Base-by-base conservation (phyloP, 1,140 invertebrate genomes). In the Papilio xuthus region DNA sequence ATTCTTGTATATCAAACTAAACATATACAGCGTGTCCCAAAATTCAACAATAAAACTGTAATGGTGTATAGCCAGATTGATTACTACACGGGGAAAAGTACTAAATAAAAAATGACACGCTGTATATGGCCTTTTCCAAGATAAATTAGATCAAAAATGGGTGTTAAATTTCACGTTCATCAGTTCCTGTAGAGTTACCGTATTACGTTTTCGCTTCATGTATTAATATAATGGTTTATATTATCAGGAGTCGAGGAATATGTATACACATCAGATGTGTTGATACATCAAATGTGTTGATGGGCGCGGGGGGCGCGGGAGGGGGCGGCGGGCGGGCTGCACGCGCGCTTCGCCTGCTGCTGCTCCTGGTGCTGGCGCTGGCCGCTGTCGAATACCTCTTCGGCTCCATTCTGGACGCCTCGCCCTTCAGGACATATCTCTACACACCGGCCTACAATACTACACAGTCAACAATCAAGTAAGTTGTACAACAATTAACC, bases 221-320 rank as follows among this genome's bases (percentile, higher is more conserved):
- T 32, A 32, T 32, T 3, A 32, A 32, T 3, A 32, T 32, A 32
- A 47, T 47, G 4, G 13, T 20, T 60, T 23, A 2, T 60, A 50
- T 60, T 23, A 10, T 4, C 74, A 86, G 87, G 76, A 78, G 67
- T 84, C 77, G 80, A 82, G 75, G 83, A 69, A 77, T 47, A 81
- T 69, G 82, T 78, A 80, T 77, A 79, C 67, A 56, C 80, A 81
- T 77, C 86, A 82, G 81, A 92, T 93, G 91, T 88, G 89, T 93
- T 94, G 86, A 92, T 94, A 89, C 47, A 18, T 18, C 86, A 82
- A 83, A 92, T 93, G 91, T 88, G 89, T 93, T 94, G 86, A 92
- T 94, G 89, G 91, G 91, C 86, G 86, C 84, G 72, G 85, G 79
- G 69, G 86, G 80, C 81, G 81, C 83, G 81, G 80, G 80, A 84